Conservation (phyloP, 2,888 invertebrate genomes). For the Rhimphoctona megacephalus region DNA sequence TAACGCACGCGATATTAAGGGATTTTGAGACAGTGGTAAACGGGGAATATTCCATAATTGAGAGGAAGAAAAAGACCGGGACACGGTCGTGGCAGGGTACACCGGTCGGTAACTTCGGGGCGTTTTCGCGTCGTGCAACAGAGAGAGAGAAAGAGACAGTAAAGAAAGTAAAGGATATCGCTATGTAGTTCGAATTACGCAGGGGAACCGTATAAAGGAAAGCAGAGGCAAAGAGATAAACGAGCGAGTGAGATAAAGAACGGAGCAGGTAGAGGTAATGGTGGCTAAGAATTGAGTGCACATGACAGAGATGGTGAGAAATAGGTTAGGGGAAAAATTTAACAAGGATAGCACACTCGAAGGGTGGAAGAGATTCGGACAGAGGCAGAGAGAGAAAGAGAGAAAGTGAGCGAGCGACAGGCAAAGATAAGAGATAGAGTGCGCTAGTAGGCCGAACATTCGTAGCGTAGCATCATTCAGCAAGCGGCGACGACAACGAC, state of each 20-base stretch:
- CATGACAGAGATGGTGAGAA: conserved; percentile 26
- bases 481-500: conserved; percentile 33
- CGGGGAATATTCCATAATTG: conserved; percentile 79
- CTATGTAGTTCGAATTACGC: conserved; percentile 16
- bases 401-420: conserved; percentile 39
- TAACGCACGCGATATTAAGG: background rate
- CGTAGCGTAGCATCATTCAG: conserved; percentile 53
- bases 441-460: conserved; percentile 54
- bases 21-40: conserved; percentile 76
- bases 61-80: conserved; percentile 60
- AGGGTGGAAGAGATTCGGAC: conserved; percentile 32
- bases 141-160: background rate
- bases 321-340: conserved; percentile 34
- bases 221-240: background rate
- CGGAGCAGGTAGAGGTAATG: conserved; percentile 36
- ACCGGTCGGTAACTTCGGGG: conserved; percentile 67
- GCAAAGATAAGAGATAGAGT: conserved; percentile 51
- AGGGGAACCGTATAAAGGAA: background rate
- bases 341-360: conserved; percentile 28
- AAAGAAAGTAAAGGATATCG: conserved; percentile 7
- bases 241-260: background rate
- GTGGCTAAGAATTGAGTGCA: conserved; percentile 49
- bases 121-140: conserved; percentile 64
- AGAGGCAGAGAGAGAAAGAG: conserved; percentile 29
- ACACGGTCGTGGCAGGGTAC: conserved; percentile 63